A percentile compares a stretch with the other conserved stretches of the same genome.
phyloP scores from a whole-genome alignment of 1,140 invertebrate species.

The Fopius arisanus region DNA sequence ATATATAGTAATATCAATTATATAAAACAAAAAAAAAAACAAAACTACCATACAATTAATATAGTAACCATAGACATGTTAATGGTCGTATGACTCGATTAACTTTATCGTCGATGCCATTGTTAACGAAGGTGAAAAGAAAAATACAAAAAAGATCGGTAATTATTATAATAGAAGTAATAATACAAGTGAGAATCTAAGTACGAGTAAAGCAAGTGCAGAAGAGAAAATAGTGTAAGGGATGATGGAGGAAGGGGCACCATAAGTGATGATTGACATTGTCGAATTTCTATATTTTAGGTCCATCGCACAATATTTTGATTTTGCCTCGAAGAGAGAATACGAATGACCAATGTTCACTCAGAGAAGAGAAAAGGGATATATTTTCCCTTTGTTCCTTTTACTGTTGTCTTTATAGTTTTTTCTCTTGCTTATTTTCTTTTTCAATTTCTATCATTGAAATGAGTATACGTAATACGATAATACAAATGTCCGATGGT shows the following conservation, averaged over 20 bases:
- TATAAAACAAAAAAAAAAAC: neutral
- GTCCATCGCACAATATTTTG: slow-evolving; percentile 1
- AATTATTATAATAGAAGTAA: slow-evolving; percentile 5
- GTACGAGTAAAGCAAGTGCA: neutral
- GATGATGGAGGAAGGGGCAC: neutral
- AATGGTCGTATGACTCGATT: slow-evolving; percentile 10
- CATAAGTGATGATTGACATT: neutral
- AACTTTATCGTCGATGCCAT: slow-evolving; percentile 34
- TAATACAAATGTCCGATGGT: neutral
- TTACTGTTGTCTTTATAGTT: too few relatives aligned
- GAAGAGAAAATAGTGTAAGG: too few relatives aligned
- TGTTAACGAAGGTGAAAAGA: slow-evolving; percentile 28
- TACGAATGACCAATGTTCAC: neutral
- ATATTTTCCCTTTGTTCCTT: too few relatives aligned
- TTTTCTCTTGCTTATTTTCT: too few relatives aligned
- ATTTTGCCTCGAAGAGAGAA: neutral
- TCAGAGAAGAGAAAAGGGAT: neutral
- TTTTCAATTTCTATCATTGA: neutral
- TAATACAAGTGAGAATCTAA: slow-evolving; percentile 5
- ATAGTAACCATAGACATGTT: slow-evolving; percentile 23
- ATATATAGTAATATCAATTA: slow-evolving; percentile 10
- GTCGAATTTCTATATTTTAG: neutral
- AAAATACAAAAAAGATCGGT: slow-evolving; percentile 18
- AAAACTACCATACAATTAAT: slow-evolving; percentile 26
- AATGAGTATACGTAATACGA: neutral